Evolutionary conservation across 2,113 vertebrate genomes (phyloP).

Genomic region (Chaetorhynchus papuensis): DNA sequence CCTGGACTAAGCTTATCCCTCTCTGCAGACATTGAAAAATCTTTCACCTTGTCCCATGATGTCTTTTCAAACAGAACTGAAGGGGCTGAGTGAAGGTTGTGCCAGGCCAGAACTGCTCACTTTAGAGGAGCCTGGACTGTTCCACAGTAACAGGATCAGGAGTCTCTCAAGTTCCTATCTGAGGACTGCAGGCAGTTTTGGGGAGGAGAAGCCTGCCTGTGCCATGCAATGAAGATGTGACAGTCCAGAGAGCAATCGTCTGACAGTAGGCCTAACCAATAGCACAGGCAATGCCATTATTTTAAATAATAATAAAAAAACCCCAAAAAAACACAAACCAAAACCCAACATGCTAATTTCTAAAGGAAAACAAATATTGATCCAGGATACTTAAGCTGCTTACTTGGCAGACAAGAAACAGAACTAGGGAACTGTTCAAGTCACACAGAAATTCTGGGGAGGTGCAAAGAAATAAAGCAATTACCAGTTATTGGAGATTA

Average conservation of each 20-base stretch:
- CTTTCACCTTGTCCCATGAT: background rate
- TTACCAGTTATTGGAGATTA: too few relatives aligned
- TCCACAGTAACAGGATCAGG: background rate
- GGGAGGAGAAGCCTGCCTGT: background rate
- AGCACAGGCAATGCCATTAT: accelerated
- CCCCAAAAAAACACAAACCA: too few relatives aligned
- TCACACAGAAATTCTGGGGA: background rate
- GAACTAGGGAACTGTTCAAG: background rate
- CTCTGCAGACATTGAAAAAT: background rate
- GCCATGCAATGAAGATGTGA: background rate
- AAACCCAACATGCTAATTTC: background rate
- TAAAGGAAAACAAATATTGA: background rate
- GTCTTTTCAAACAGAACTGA: background rate
- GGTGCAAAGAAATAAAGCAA: too few relatives aligned
- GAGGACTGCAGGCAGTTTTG: background rate
- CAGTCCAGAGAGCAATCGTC: background rate
- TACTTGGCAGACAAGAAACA: background rate
- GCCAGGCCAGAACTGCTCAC: background rate
- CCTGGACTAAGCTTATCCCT: background rate
- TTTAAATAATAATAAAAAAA: background rate
- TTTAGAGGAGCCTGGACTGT: background rate
- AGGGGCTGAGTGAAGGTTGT: background rate
- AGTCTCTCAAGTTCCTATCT: background rate
- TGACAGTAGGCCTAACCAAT: background rate
- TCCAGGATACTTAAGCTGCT: background rate